Base-by-base conservation (phyloP, 2,797 vertebrate species). In the Decapterus maruadsi region DNA sequence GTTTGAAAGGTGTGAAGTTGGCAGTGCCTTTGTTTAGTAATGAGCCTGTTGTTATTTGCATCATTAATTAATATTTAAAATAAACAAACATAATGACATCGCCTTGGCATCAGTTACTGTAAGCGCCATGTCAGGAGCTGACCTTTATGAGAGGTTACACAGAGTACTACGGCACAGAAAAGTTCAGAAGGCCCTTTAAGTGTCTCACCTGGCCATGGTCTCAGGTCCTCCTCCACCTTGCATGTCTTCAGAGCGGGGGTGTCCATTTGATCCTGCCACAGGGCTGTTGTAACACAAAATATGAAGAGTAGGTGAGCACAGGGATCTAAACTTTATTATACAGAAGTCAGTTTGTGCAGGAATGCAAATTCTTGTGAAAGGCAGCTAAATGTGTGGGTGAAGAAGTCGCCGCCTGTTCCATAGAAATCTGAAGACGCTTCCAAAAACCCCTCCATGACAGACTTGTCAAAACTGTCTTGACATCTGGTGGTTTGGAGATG, bases 211-310 rank as follows among this genome's bases (percentile, higher is more conserved):
- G 94, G 80, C 95, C 95, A 96, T 78, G 95, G 89, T 89, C 94
- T 90, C 17, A 96, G 90, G 75, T 96, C 95, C 11, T 96, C 95
- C 87, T 96, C 95, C 89, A 96, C 95, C 84, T 96, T 96, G 85
- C 95, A 96, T 58, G 95, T 93, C 91, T 96, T 96, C 83, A 96
- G 86, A 83, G 91, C 50, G 2, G 94, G 87, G 45, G 93, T 58
- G 43, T 96, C 95, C 77, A 96, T 95, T 83, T 95, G 95, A 34
- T 96, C 95, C 42, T 90, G 87, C 95, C 95, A 96, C 85, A 96
- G 92, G 26, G 88, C 94, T 94, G 77, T 20, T 82, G 56, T 22
- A 82, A 92, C 10, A 90, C 58, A 88, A n/a, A 89, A 82, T 16
- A 60, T 6, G 26, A 86, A 68, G n/a, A 65, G 46, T 2, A 48